A percentile compares a stretch with the other conserved stretches of the same genome.
Evolutionary conservation across 2,888 invertebrate genomes (phyloP).

Genomic region (Meandrusa payeni): DNA sequence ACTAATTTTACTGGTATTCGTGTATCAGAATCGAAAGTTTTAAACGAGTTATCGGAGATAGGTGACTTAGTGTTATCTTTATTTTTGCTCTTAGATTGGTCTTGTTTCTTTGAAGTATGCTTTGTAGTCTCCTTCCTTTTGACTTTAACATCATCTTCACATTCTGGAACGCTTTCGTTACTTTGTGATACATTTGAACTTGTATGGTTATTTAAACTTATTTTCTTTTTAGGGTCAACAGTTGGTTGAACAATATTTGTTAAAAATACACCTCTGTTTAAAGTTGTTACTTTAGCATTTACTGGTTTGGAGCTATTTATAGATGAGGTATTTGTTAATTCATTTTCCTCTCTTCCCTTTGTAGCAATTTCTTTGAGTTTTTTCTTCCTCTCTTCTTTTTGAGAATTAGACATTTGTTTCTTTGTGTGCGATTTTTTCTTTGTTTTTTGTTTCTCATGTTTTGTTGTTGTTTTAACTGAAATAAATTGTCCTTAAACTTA

Average conservation of each 20-base stretch:
- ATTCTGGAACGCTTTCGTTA: constrained; percentile 5
- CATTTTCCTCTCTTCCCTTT: constrained; percentile 45
- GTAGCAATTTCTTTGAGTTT: constrained; percentile 74
- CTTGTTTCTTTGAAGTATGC: constrained; percentile 3
- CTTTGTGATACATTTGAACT: constrained; percentile 7
- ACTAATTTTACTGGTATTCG: constrained; percentile 48
- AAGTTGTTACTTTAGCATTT: constrained; percentile 70
- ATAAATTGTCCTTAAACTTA: no score
- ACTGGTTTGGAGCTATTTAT: constrained; percentile 37
- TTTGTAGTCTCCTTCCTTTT: constrained; percentile 8
- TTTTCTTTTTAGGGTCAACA: constrained; percentile 44
- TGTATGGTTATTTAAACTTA: constrained; percentile 15
- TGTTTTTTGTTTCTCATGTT: background rate
- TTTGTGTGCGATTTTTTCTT: constrained; percentile 39
- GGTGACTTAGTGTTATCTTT: background rate
- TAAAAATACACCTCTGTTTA: constrained; percentile 80
- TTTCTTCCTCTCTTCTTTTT: constrained; percentile 70
- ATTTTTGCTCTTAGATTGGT: constrained; percentile 6
- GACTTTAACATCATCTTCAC: constrained; percentile 6
- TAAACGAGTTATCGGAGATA: constrained; percentile 7
- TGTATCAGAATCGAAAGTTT: constrained; percentile 15
- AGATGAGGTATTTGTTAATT: constrained; percentile 30
- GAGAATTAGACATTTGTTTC: constrained; percentile 44
- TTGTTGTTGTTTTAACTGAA: constrained; percentile 5
- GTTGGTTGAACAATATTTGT: constrained; percentile 45